Base-by-base conservation (phyloP, 2,888 invertebrate genomes). In the Drosophila fulvimacula region DNA sequence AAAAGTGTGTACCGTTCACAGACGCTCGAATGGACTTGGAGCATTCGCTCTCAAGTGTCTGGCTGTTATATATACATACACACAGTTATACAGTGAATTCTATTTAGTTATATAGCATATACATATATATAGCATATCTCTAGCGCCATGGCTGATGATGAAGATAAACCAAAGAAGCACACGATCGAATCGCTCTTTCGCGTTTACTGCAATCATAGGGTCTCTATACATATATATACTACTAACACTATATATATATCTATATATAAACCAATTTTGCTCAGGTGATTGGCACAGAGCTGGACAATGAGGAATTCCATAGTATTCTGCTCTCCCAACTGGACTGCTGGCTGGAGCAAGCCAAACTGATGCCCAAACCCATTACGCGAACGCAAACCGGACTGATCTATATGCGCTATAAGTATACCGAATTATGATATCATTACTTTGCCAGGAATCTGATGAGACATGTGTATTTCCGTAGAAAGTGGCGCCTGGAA, bases 401-500 rank as follows among this genome's bases (percentile, higher is more conserved):
- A 5, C 72, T 88, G 10, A 79, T 88, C 32, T 91, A 90, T 59
- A 86, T 89, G 82, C 81, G 86, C 34, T 90, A 88, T 17, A 91
- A 88, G 90, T 86, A 42, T 51, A 51, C 32, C 30, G 3, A 38
- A 0, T 30, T 36, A 11, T 41, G 5, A 49, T 27, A 61, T 24
- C 19, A 62, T 73, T 19, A 38, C n/a, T 41, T 42, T 53, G 21
- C 42, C 34, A 21, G 21, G 13, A 27, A 36, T 17, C 15, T 9
- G 0, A 30, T 64, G 62, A 72, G 11, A 7, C 21, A 49, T n/a
- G n/a, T n/a, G 13, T 24, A 24, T 52, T 49, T 42, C 1, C 19
- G 3, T 32, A 90, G 90, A 66, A 90, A 90, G 58, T 90, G 90
- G 91, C 84, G 90, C 0, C 62, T 90, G 57, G 89, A 89, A 42